These are phyloP conservation scores for Byasa hedistus DNA, from an alignment of 2,888 invertebrate genomes.

Conservation along the genomic window DNA sequence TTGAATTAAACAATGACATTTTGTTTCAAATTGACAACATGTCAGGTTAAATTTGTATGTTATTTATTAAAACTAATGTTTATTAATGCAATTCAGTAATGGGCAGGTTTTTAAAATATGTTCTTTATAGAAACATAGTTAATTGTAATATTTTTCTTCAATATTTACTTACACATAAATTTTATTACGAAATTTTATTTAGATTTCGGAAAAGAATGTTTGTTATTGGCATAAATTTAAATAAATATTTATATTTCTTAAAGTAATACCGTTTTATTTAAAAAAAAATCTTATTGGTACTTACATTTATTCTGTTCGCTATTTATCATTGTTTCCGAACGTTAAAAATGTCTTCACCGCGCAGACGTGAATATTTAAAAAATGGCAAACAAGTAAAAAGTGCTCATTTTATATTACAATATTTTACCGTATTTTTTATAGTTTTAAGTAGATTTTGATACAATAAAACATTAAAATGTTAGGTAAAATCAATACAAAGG, in stretches of 20 bases:
- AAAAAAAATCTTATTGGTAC: not conserved
- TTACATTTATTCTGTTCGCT: not conserved
- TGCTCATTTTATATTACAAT: constrained; percentile 10
- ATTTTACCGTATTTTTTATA: constrained; percentile 40
- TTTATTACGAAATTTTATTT: too few species aligned
- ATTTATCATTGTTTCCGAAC: not conserved
- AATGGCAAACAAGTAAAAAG: constrained; percentile 27
- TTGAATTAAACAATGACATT: constrained; percentile 9
- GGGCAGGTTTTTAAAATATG: too few species aligned
- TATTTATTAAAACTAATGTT: not conserved
- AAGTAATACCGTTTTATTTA: too few species aligned
- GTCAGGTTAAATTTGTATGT: not conserved
- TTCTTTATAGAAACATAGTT: too few species aligned
- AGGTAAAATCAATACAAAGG: constrained; percentile 48
- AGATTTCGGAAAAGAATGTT: too few species aligned
- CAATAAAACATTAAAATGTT: constrained; percentile 59
- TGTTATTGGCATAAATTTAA: too few species aligned
- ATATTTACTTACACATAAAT: too few species aligned
- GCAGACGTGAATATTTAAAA: constrained; percentile 47
- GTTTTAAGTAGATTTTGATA: constrained; percentile 49
- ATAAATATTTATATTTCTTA: too few species aligned
- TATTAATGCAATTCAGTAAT: not conserved
- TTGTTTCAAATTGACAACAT: constrained; percentile 1
- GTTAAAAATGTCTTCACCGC: constrained; percentile 28
- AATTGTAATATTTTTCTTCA: too few species aligned